A percentile compares a stretch with the other conserved stretches of the same genome.
Conservation (phyloP, 2,113 vertebrate genomes). For the Lipophrys pholis region DNA sequence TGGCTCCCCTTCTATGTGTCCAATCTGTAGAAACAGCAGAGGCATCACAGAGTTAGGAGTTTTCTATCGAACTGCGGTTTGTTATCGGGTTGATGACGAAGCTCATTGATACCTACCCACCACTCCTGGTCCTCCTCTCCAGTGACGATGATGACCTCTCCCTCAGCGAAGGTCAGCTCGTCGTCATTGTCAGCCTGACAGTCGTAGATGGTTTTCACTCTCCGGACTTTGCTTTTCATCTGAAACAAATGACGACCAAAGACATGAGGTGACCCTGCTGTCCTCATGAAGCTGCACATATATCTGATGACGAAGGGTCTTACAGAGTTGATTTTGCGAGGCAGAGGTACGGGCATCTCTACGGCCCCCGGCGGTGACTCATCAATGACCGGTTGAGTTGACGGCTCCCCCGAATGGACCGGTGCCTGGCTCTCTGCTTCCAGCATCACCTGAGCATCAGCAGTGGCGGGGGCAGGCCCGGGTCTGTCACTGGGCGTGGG, state of each 20-base stretch:
- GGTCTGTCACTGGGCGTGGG: constrained; percentile 81
- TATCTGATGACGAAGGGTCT: neutral
- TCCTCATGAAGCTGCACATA: too few species aligned
- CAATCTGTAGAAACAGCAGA: constrained; percentile 84
- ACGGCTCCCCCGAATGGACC: too few species aligned
- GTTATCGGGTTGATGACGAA: neutral
- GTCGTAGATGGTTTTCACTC: constrained; percentile 99
- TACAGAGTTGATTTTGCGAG: constrained; percentile 96
- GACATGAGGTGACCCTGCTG: too few species aligned
- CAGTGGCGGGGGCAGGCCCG: constrained; percentile 52
- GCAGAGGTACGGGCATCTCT: constrained; percentile 94
- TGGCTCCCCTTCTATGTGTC: constrained; percentile 96
- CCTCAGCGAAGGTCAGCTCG: constrained; percentile 95
- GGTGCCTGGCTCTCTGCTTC: too few species aligned
- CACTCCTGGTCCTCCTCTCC: constrained; percentile 99
- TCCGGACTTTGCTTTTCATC: constrained; percentile 92
- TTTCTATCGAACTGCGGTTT: neutral
- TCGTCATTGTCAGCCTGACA: constrained; percentile 99
- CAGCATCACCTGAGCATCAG: neutral
- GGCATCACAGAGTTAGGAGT: neutral
- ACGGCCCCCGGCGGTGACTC: constrained; percentile 86
- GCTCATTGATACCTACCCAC: constrained; percentile 89
- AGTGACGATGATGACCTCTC: constrained; percentile 95
- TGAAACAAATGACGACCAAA: constrained; percentile 45
- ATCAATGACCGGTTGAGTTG: constrained; percentile 84